Conservation (phyloP, 2,888 invertebrate genomes). For the Lasiommata megera region DNA sequence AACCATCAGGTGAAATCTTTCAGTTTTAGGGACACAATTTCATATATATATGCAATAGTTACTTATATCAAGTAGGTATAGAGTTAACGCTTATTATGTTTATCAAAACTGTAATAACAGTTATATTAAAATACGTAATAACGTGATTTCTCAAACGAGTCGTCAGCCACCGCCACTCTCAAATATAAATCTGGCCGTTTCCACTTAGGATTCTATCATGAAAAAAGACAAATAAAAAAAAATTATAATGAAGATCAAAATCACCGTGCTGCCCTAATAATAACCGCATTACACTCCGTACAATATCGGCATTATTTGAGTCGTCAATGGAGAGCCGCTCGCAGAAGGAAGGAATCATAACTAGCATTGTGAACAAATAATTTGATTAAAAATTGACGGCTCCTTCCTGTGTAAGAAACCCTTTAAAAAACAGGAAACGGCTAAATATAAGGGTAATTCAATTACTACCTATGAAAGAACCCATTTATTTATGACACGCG, state of each 20-base stretch:
- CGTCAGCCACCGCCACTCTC: too few relatives aligned
- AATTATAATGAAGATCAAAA: not conserved
- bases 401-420: slow-evolving; percentile 57
- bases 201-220: too few relatives aligned
- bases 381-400: slow-evolving; percentile 76
- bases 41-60: too few relatives aligned
- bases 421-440: slow-evolving; percentile 56
- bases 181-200: too few relatives aligned
- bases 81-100: too few relatives aligned
- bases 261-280: not conserved
- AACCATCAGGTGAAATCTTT: too few relatives aligned
- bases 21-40: too few relatives aligned
- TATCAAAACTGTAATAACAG: too few relatives aligned
- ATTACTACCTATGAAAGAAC: slow-evolving; percentile 49
- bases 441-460: slow-evolving; percentile 59
- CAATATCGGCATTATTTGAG: slow-evolving; percentile 14
- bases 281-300: not conserved
- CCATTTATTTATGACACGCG: slow-evolving; percentile 41
- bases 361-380: slow-evolving; percentile 53
- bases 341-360: slow-evolving; percentile 60
- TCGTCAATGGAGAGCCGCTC: slow-evolving; percentile 39
- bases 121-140: too few relatives aligned
- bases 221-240: not conserved
- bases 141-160: too few relatives aligned
- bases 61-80: too few relatives aligned